Evolutionary conservation across 2,888 invertebrate species (phyloP).

Genomic region (Asteroscopus sphinx): DNA sequence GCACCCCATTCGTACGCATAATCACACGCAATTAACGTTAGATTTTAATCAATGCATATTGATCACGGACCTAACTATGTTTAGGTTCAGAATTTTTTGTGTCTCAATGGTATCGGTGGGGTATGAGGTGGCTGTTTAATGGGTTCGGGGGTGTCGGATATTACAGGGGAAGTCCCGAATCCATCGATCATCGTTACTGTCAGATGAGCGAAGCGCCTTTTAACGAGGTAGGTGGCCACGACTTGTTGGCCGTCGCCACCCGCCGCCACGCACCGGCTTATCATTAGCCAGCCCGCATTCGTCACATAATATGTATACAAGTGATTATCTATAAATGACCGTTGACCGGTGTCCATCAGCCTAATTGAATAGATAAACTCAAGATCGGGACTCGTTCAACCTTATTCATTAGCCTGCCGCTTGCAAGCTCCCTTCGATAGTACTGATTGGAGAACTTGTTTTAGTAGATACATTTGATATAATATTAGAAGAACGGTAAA

Average conservation of each 20-base stretch:
- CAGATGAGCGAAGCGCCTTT: slow-evolving; percentile 79
- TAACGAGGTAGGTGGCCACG: slow-evolving; percentile 75
- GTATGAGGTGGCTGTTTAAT: slow-evolving; percentile 51
- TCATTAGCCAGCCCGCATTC: slow-evolving; percentile 40
- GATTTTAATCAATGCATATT: slow-evolving; percentile 44
- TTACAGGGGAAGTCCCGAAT: slow-evolving; percentile 80
- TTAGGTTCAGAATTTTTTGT: slow-evolving; percentile 44
- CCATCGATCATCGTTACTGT: slow-evolving; percentile 85
- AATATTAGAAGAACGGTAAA: slow-evolving; percentile 3
- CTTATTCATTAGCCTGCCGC: slow-evolving; percentile 41
- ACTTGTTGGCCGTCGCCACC: slow-evolving; percentile 56
- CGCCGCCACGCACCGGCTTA: slow-evolving; percentile 37
- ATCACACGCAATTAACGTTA: slow-evolving; percentile 41
- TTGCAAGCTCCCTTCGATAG: slow-evolving; percentile 37
- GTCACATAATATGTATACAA: slow-evolving; percentile 33
- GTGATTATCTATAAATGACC: slow-evolving; percentile 42
- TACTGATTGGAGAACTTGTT: slow-evolving; percentile 40
- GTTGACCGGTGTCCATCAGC: slow-evolving; percentile 48
- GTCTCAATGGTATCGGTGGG: slow-evolving; percentile 43
- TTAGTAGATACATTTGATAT: slow-evolving; percentile 20
- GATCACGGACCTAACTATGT: slow-evolving; percentile 27
- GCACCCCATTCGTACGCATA: slow-evolving; percentile 39
- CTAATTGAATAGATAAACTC: slow-evolving; percentile 54
- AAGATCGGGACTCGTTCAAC: slow-evolving; percentile 35
- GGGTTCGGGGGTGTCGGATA: slow-evolving; percentile 73